Conservation (phyloP, 2,113 vertebrate species). For the Melanotaenia duboulayi region DNA sequence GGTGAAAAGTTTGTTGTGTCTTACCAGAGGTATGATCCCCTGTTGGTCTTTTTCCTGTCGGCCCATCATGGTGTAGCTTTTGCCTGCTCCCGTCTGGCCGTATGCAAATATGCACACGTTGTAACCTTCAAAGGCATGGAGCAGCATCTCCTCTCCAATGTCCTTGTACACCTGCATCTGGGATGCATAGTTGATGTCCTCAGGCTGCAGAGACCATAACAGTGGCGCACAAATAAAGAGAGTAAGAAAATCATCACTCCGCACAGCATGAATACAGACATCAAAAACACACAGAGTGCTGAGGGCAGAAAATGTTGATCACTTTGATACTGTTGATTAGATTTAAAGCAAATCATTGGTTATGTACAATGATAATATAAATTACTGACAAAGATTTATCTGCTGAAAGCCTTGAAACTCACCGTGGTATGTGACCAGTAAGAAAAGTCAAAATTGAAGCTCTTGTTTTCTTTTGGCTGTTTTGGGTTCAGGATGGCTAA, state of each 20-base stretch:
- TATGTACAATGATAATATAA: background rate
- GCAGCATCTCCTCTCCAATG: slow-evolving; percentile 97
- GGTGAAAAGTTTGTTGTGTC: background rate
- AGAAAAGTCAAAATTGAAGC: slow-evolving; percentile 98
- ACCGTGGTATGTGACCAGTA: slow-evolving; percentile 99
- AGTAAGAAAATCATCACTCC: background rate
- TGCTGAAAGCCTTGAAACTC: slow-evolving; percentile 63
- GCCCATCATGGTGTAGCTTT: slow-evolving; percentile 99
- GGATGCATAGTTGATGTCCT: slow-evolving; percentile 93
- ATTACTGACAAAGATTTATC: background rate
- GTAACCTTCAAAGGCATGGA: slow-evolving; percentile 97
- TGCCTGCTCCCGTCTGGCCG: slow-evolving; percentile 94
- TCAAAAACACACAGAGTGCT: background rate
- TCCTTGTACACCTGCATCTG: slow-evolving; percentile 96
- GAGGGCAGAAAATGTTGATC: background rate
- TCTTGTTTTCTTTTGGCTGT: slow-evolving; percentile 98
- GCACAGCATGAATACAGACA: background rate
- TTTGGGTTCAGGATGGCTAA: slow-evolving; percentile 97
- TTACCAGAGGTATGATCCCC: slow-evolving; percentile 96
- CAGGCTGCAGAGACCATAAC: slow-evolving; percentile 82
- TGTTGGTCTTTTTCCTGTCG: slow-evolving; percentile 94
- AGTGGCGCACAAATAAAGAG: background rate
- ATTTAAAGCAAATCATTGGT: background rate
- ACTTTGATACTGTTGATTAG: background rate
- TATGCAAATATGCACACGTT: slow-evolving; percentile 99